Percentiles rank a stretch among this genome's conserved stretches.
phyloP scores from a whole-genome alignment of 1,140 invertebrate genomes.

The Drosophila albomicans region DNA sequence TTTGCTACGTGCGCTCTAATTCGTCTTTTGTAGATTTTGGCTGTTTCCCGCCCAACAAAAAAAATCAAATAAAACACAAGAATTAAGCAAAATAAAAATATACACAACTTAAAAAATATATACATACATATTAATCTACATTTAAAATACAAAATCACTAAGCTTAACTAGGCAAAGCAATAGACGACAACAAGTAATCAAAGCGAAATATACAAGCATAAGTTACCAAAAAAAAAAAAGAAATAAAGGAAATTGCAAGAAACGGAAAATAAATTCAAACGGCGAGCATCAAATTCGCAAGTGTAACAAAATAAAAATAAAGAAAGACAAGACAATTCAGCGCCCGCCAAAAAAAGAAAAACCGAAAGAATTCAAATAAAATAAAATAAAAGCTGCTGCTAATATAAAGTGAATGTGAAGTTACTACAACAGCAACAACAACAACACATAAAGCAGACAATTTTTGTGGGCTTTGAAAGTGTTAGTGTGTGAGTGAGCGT shows the following conservation, averaged over 20 bases:
- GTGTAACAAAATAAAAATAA: slow-evolving; percentile 10
- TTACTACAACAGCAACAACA: slow-evolving; percentile 8
- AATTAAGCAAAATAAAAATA: slow-evolving; percentile 15
- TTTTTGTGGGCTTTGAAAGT: slow-evolving; percentile 8
- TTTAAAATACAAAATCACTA: slow-evolving; percentile 12
- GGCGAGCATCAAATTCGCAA: neutral
- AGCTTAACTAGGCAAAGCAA: slow-evolving; percentile 25
- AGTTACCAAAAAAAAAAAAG: slow-evolving; percentile 24
- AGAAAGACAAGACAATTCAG: slow-evolving; percentile 15
- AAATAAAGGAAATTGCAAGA: too few species aligned
- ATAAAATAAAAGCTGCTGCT: slow-evolving; percentile 10
- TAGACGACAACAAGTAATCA: slow-evolving; percentile 24
- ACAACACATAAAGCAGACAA: slow-evolving; percentile 8
- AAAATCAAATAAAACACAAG: slow-evolving; percentile 22
- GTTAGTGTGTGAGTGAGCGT: neutral
- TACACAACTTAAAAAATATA: slow-evolving; percentile 20
- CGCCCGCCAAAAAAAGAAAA: slow-evolving; percentile 20
- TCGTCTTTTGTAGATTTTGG: slow-evolving; percentile 72
- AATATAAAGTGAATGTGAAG: slow-evolving; percentile 12
- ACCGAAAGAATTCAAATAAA: slow-evolving; percentile 20
- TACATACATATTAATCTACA: slow-evolving; percentile 1
- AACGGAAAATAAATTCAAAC: too few species aligned
- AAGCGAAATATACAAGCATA: slow-evolving; percentile 26
- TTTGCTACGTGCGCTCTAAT: slow-evolving; percentile 54
- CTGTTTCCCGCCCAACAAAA: slow-evolving; percentile 78